Evolutionary conservation across 2,888 invertebrate genomes (phyloP).

Genomic region (Entomobrya proxima): DNA sequence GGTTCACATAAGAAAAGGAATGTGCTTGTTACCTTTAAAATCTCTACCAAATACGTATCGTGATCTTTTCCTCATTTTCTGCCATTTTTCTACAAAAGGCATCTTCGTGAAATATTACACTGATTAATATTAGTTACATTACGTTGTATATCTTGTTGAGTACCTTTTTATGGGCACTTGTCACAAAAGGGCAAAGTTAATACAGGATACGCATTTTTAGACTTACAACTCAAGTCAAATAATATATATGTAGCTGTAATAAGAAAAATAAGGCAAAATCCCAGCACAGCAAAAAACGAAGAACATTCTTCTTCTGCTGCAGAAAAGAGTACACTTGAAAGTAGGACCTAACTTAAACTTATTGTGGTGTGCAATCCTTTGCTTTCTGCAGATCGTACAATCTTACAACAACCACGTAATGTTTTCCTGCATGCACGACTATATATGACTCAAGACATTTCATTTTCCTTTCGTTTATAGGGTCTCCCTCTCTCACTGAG

Average conservation of each 20-base stretch:
- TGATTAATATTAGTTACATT: background rate
- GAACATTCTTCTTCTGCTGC: background rate
- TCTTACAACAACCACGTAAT: too few species aligned
- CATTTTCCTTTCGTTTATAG: background rate
- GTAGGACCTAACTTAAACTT: too few species aligned
- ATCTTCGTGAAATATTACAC: background rate
- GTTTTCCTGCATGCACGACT: background rate
- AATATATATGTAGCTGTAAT: background rate
- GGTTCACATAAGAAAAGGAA: background rate
- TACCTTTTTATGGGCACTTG: constrained; percentile 26
- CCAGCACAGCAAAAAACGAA: background rate
- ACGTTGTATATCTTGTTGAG: background rate
- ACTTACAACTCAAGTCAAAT: constrained; percentile 1
- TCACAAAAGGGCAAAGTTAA: constrained; percentile 24
- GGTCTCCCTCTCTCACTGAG: background rate
- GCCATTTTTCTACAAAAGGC: background rate
- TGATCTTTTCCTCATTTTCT: background rate
- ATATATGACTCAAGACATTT: background rate
- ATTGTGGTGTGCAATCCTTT: background rate
- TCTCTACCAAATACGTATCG: background rate
- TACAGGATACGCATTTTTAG: background rate
- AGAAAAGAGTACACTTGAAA: background rate
- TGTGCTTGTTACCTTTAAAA: background rate
- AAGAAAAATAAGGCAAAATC: background rate
- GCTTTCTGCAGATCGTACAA: constrained; percentile 7